Base-by-base conservation (phyloP, 2,888 invertebrate species). In the Scaptomyza polygonia region DNA sequence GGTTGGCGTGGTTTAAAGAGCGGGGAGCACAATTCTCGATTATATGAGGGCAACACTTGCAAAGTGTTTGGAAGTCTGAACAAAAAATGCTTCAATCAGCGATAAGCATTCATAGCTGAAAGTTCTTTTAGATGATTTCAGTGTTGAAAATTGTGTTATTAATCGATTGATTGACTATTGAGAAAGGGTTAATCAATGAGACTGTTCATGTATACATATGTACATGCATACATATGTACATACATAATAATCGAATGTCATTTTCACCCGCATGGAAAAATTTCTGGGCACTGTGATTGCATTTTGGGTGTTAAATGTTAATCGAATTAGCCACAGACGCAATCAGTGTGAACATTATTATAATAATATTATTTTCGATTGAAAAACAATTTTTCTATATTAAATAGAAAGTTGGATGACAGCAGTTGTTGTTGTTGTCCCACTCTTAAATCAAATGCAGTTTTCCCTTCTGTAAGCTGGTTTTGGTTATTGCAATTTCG, bases 301-400 rank as follows among this genome's bases (percentile, higher is more conserved):
- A 49, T 61, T 67, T 67, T 21, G 39, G 40, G 59, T 66, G 53
- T 55, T 53, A 42, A 80, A 66, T 70, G 49, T 59, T 79, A 83
- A 83, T 83, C 78, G 65, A 84, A 84, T 83, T 83, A 85, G 73
- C 30, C 48, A 56, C 69, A 64, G 59, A 9, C 40, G 51, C 69
- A 82, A 82, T 83, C 86, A 69, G 71, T 82, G 79, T 58, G 53
- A 59, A 76, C 57, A 78, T 75, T 77, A 67, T 84, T 67, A 69
- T 68, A 57, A 45, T 44, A 21, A 12, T 21, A 65, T 67, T 64
- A 42, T 32, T 40, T 63, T 5, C 59, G 63, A 77, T 77, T 70
- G 77, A 72, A 72, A 73, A 70, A 36, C 47, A 39, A 78, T 84
- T 78, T 68, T 78, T 78, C 79, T 78, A 45, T 11, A 81, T 84